Evolutionary conservation across 23 tunicate genomes (phyloP), one percentile per base, ranked within the genome.

Genomic region (Styela clava): DNA sequence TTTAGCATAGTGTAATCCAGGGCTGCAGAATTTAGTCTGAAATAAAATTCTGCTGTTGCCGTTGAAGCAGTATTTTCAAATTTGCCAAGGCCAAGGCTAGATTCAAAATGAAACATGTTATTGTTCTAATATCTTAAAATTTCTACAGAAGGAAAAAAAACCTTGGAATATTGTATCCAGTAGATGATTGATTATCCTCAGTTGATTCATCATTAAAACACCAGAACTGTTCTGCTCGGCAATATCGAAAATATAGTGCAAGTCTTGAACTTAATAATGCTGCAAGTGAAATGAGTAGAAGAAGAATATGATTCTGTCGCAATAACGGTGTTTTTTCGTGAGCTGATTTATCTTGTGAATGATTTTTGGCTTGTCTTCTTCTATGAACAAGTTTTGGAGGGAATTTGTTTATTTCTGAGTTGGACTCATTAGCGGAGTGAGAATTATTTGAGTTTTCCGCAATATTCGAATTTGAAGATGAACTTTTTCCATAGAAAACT

Each of bases 151-250:
- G n/a, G n/a, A n/a, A n/a, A 67, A 67, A 22, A 27, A 25, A 67
- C 71, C 30, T 67, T 25, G 2, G 16, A 22, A 18, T 67, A 67
- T 67, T 22, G 31, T 67, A 25, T 67, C 71, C 71, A 1, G 31
- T 29, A 0, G 31, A 67, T 1, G 31, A 25, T 25, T 67, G 30
- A 27, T 67, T 67, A 18, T 67, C 71, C 16, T 1, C 1, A 29
- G 2, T 27, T 67, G 81, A 35, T 21, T 76, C 65, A 33, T 69
- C 78, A n/a, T 64, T 74, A 25, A 73, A 95, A 84, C 99, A 95
- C 99, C 99, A 95, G 33, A 68, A 79, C 37, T 95, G 99, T 64
- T 95, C 99, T 9, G 99, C 92, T 33, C 99, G 85, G 51, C 99
- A 95, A 34, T 18, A 64, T 9, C 94, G 93, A 31, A 88, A 94